These are phyloP conservation scores for Odontesthes bonariensis DNA, from an alignment of 2,113 vertebrate genomes.

Conservation along the genomic window DNA sequence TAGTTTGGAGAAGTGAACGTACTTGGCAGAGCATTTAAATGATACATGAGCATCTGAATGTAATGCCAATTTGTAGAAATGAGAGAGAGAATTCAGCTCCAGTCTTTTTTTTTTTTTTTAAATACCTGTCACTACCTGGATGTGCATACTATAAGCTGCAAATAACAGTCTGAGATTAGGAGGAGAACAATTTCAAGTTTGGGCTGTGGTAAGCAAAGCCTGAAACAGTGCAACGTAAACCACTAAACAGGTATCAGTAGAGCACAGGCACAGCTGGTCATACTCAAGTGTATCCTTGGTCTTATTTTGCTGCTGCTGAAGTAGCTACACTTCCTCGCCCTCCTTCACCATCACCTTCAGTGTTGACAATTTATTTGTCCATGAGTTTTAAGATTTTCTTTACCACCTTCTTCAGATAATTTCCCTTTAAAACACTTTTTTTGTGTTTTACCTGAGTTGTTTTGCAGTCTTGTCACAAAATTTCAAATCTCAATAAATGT, in stretches of 20 bases:
- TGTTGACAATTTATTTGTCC: not conserved
- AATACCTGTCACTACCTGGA: slow-evolving; percentile 10
- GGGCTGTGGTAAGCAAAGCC: slow-evolving; percentile 32
- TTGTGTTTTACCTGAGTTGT: not conserved
- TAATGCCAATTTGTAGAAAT: slow-evolving; percentile 36
- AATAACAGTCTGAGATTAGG: slow-evolving; percentile 32
- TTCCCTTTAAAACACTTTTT: not conserved
- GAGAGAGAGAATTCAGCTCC: not conserved
- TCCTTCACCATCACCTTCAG: not conserved
- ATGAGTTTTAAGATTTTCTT: not conserved
- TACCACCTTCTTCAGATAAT: too few species aligned
- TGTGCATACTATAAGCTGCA: slow-evolving; percentile 22
- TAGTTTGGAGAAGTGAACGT: slow-evolving; percentile 13
- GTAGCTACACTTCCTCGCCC: slow-evolving; percentile 4
- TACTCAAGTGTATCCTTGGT: not conserved
- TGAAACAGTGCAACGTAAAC: slow-evolving; percentile 34
- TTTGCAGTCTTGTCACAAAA: slow-evolving; percentile 6
- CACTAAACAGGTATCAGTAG: slow-evolving; percentile 41
- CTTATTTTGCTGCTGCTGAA: slow-evolving; percentile 21
- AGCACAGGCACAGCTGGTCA: slow-evolving; percentile 17
- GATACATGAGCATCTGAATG: slow-evolving; percentile 52
- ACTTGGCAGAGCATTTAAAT: slow-evolving; percentile 41
- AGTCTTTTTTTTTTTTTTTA: slow-evolving; percentile 31
- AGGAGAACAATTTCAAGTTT: not conserved
- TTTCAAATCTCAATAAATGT: not conserved